Percentiles rank a stretch among this genome's conserved stretches.
phyloP scores from a whole-genome alignment of 2,888 invertebrate genomes.

The Ashinkailepas kermadecensis region DNA sequence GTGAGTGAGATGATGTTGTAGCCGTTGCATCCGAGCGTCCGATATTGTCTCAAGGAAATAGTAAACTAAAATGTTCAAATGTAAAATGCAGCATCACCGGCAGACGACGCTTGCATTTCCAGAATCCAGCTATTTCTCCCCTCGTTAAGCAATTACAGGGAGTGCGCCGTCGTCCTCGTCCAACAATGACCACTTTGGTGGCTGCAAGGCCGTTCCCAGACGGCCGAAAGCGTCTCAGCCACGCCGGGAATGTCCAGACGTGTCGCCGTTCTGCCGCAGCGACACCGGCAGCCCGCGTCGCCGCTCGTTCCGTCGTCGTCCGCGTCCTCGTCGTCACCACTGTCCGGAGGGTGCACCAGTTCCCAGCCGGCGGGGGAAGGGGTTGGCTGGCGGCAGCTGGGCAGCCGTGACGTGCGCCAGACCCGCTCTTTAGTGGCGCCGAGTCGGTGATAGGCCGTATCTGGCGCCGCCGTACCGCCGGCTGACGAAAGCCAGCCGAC shows the following conservation, averaged over 20 bases:
- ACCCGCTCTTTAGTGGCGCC: conserved; percentile 10
- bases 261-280: not conserved
- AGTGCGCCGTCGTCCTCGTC: too few relatives aligned
- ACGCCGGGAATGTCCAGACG: not conserved
- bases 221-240: not conserved
- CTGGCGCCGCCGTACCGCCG: not conserved
- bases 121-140: too few relatives aligned
- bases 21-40: too few relatives aligned
- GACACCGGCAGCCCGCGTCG: not conserved
- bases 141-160: too few relatives aligned
- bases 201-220: not conserved
- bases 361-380: not conserved
- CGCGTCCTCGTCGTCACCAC: not conserved
- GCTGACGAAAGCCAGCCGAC: not conserved
- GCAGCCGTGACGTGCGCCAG: not conserved
- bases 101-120: too few relatives aligned
- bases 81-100: too few relatives aligned
- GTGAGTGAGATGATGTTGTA: too few relatives aligned
- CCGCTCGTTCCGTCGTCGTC: not conserved
- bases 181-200: not conserved
- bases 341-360: not conserved
- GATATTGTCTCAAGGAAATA: too few relatives aligned
- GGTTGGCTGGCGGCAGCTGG: not conserved
- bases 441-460: not conserved
- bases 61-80: too few relatives aligned